These are phyloP conservation scores for Jordanella pulchra DNA, from an alignment of 2,797 vertebrate genomes.

Conservation along the genomic window DNA sequence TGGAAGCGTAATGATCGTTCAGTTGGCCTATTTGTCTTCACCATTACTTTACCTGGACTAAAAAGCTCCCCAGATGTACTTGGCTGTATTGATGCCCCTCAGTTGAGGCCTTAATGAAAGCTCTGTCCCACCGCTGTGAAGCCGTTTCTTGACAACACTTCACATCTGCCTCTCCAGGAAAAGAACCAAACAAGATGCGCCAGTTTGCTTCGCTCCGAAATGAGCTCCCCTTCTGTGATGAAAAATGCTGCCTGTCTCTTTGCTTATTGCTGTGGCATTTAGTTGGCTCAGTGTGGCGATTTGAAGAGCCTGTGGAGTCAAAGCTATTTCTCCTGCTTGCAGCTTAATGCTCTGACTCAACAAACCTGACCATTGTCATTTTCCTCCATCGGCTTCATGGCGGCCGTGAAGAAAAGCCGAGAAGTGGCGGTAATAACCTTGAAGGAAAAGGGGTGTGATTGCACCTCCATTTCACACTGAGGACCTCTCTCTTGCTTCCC, in stretches of 20 bases:
- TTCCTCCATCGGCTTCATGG: slow-evolving; percentile 67
- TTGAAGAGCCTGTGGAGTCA: slow-evolving; percentile 73
- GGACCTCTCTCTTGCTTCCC: slow-evolving; percentile 62
- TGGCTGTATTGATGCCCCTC: slow-evolving; percentile 66
- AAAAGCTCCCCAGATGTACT: slow-evolving; percentile 66
- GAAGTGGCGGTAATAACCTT: slow-evolving; percentile 80
- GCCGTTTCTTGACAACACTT: slow-evolving; percentile 71
- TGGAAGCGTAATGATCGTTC: slow-evolving; percentile 63
- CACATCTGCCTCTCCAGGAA: slow-evolving; percentile 56
- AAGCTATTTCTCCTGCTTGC: slow-evolving; percentile 77
- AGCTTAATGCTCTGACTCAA: slow-evolving; percentile 75
- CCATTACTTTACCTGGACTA: slow-evolving; percentile 58
- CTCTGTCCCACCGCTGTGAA: slow-evolving; percentile 70
- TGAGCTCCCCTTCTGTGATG: slow-evolving; percentile 75
- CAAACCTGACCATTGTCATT: slow-evolving; percentile 82
- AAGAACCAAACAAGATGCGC: slow-evolving; percentile 67
- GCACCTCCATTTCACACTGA: slow-evolving; percentile 77
- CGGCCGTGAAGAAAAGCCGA: slow-evolving; percentile 72
- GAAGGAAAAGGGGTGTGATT: slow-evolving; percentile 77
- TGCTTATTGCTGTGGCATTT: slow-evolving; percentile 78
- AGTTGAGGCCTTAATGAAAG: slow-evolving; percentile 77
- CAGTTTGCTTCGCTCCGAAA: slow-evolving; percentile 57
- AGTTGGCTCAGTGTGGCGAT: slow-evolving; percentile 75
- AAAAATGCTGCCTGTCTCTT: slow-evolving; percentile 73
- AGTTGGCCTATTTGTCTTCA: slow-evolving; percentile 64